Base-by-base conservation (phyloP, 2,113 vertebrate species). In the Pelmatolapia mariae region DNA sequence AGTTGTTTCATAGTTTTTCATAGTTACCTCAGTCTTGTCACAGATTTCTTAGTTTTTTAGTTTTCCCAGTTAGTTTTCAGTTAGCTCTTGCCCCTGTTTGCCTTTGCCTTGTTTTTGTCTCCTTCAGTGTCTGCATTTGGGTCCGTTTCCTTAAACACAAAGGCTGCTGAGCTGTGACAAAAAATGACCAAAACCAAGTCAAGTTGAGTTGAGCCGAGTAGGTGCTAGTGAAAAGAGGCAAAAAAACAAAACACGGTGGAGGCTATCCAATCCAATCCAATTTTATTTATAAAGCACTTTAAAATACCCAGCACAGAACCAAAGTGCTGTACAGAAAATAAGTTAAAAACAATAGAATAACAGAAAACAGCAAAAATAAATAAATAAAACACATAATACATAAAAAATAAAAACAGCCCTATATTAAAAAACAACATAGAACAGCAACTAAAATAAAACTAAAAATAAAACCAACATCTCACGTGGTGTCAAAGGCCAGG, bases 341-440 rank as follows among this genome's bases (percentile, higher is more conserved):
- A 1, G 24, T 59, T 59, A 0, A 59, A 57, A 29, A 59, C 13
- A 59, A 3, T 0, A 57, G 1, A 29, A 57, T 29, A 57, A 59
- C 56, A 59, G 56, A 59, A 59, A 29, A 59, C 0, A 16, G 56
- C 56, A 16, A 16, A 59, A 59, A 24, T 24, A 26, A 26, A 26
- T 26, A 26, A n/a, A n/a, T 59, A 4, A 57, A 57, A 59, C 56
- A 9, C 24, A 59, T 59, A 29, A 29, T 16, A 57, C 7, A 29
- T 57, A 59, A 29, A 57, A 57, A 57, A 57, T 57, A 9, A 59
- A 59, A 29, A 59, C 13, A 31, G 26, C 13, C 2, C 26, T 59
- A 59, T 31, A 10, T 59, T 16, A 59, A 4, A 4, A 59, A 59
- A 31, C 15, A 9, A 59, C 8, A 59, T 59, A 31, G 29, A 31